A percentile compares a stretch with the other conserved stretches of the same genome.
phyloP scores from a whole-genome alignment of 23 tunicate genomes.

The Oikopleura dioica region DNA sequence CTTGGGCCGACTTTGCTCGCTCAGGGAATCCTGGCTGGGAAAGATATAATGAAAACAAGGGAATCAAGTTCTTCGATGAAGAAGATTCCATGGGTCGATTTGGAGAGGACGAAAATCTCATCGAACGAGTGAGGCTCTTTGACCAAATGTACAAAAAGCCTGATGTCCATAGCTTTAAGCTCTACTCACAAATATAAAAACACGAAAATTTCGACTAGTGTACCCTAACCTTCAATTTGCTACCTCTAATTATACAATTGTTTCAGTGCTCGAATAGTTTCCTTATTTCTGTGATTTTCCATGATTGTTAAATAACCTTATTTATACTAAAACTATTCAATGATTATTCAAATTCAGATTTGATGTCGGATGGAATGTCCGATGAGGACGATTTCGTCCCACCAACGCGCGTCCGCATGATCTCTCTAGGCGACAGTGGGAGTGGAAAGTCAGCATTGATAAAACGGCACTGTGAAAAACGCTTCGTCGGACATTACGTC shows the following conservation, averaged over 20 bases:
- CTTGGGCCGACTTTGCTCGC: background rate
- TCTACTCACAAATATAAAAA: too few relatives aligned
- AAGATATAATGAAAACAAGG: background rate
- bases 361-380: too few relatives aligned
- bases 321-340: too few relatives aligned
- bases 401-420: background rate
- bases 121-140: background rate
- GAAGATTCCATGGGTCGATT: background rate
- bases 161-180: too few relatives aligned
- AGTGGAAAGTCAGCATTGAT: background rate
- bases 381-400: too few relatives aligned
- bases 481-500: constrained; percentile 65
- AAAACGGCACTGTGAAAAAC: constrained; percentile 57
- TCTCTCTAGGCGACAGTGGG: background rate
- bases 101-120: background rate
- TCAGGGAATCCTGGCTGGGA: background rate
- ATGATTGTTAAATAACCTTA: too few relatives aligned
- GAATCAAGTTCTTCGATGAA: background rate
- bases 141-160: background rate
- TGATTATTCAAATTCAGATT: too few relatives aligned
- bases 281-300: too few relatives aligned
- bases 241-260: too few relatives aligned
- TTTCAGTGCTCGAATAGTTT: too few relatives aligned
- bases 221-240: too few relatives aligned
- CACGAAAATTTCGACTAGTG: too few relatives aligned